phyloP scores from a whole-genome alignment of 2,797 vertebrate genomes.

The Liparis tanakae region DNA sequence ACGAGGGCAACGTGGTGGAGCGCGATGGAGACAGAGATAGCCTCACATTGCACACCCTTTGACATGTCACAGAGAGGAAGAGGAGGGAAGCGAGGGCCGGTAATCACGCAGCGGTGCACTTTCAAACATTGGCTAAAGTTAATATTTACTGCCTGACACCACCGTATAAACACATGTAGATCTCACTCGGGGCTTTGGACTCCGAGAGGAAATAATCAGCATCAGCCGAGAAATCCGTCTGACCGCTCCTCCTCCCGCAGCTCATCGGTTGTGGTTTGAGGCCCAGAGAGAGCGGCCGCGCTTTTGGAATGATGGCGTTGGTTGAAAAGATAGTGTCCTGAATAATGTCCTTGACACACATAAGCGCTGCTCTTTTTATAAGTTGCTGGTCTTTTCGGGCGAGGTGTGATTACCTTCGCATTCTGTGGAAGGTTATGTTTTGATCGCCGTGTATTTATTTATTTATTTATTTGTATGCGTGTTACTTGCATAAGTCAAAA shows the following conservation, averaged over 20 bases:
- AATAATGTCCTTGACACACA: not conserved
- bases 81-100: constrained; percentile 37
- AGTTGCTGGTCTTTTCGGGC: not conserved
- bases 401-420: not conserved
- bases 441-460: too few relatives aligned
- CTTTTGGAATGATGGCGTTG: constrained; percentile 13
- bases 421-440: too few relatives aligned
- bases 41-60: too few relatives aligned
- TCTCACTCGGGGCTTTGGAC: constrained; percentile 51
- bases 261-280: constrained; percentile 44
- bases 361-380: not conserved
- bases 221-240: constrained; percentile 64
- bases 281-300: not conserved
- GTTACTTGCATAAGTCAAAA: too few relatives aligned
- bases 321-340: not conserved
- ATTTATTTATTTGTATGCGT: too few relatives aligned
- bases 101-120: constrained; percentile 45
- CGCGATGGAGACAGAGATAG: constrained; percentile 56
- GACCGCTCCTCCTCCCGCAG: constrained; percentile 28
- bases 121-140: constrained; percentile 58
- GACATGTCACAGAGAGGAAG: constrained; percentile 13
- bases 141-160: constrained; percentile 63
- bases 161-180: constrained; percentile 62
- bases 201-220: constrained; percentile 47
- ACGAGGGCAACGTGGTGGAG: constrained; percentile 30